These are phyloP conservation scores for Perca fluviatilis DNA, from an alignment of 2,113 vertebrate species.

Conservation along the genomic window DNA sequence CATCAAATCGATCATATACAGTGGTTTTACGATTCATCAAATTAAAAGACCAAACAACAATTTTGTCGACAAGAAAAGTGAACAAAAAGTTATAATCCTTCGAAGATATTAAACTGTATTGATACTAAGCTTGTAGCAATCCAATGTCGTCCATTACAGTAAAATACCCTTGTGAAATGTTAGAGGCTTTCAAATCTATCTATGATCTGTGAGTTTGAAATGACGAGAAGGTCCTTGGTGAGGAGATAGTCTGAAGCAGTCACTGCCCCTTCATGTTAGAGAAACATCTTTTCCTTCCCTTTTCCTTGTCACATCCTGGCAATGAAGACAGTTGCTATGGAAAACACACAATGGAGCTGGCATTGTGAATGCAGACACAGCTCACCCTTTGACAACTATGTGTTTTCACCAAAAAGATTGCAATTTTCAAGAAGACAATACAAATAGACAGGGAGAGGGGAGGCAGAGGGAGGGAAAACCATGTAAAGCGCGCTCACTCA, in stretches of 20 bases:
- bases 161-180: constrained; percentile 43
- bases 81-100: not conserved
- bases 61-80: not conserved
- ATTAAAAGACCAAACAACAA: not conserved
- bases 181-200: constrained; percentile 56
- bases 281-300: constrained; percentile 66
- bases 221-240: constrained; percentile 60
- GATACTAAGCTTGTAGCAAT: constrained; percentile 24
- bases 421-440: constrained; percentile 82
- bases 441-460: constrained; percentile 69
- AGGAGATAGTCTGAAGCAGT: constrained; percentile 53
- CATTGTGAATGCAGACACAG: constrained; percentile 73
- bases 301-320: constrained; percentile 80
- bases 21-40: not conserved
- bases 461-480: constrained; percentile 42
- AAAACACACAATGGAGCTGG: constrained; percentile 75
- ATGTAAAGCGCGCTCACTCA: constrained; percentile 72
- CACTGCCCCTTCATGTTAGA: constrained; percentile 70
- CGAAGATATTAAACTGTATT: constrained; percentile 22
- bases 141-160: constrained; percentile 35
- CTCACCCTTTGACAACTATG: constrained; percentile 78
- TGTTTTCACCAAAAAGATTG: constrained; percentile 80
- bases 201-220: constrained; percentile 54
- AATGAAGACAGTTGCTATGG: constrained; percentile 84
- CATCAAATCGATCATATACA: not conserved